These are phyloP conservation scores for Pollenia labialis DNA, from an alignment of 2,888 invertebrate genomes.

Conservation along the genomic window DNA sequence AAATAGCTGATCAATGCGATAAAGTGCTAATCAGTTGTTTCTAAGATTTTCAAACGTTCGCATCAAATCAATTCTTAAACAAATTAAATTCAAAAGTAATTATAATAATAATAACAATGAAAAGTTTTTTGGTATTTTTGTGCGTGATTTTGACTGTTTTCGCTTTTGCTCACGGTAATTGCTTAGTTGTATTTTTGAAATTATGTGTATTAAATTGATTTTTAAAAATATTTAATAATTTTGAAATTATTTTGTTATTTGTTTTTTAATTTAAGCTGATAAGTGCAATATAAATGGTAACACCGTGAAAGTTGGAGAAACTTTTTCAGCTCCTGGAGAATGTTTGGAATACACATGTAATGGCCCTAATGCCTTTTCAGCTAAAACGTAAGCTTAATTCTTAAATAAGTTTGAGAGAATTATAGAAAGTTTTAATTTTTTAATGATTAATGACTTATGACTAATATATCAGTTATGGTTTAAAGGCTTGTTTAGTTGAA, in stretches of 20 bases:
- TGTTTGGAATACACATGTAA: slow-evolving; percentile 69
- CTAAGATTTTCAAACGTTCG: background rate
- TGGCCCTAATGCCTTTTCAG: slow-evolving; percentile 47
- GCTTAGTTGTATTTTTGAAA: background rate
- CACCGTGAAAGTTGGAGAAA: slow-evolving; percentile 50
- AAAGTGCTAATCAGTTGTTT: slow-evolving; percentile 46
- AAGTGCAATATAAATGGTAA: slow-evolving; percentile 36
- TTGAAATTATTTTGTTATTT: background rate
- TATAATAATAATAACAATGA: slow-evolving; percentile 38
- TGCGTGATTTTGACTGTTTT: slow-evolving; percentile 41
- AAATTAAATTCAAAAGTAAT: background rate
- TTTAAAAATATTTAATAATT: background rate
- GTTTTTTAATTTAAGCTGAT: slow-evolving; percentile 32
- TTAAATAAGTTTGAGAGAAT: background rate
- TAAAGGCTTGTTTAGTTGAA: no score
- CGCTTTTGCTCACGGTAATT: slow-evolving; percentile 40
- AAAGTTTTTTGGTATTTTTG: slow-evolving; percentile 35
- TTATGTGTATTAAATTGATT: background rate
- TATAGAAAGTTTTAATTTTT: no score
- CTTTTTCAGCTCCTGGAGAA: slow-evolving; percentile 70
- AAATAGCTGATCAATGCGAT: slow-evolving; percentile 17
- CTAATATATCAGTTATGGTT: no score
- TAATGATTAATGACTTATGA: no score
- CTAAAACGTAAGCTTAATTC: slow-evolving; percentile 72
- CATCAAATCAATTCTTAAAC: background rate